A percentile compares a stretch with the other conserved stretches of the same genome.
phyloP scores from a whole-genome alignment of 2,113 vertebrate genomes.

The Suricata suricatta region DNA sequence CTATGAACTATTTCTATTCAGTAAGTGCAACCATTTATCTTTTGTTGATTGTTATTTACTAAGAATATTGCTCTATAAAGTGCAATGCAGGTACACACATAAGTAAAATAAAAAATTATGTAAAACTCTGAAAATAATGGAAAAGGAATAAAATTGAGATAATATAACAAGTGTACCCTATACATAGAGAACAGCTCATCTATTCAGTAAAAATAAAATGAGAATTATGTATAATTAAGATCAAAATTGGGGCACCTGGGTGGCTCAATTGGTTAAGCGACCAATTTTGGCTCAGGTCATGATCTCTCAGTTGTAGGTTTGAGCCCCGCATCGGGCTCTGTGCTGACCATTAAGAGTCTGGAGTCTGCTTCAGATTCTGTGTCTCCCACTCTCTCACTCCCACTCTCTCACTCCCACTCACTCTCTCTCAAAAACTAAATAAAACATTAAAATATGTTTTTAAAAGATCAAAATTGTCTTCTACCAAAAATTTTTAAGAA shows the following conservation, averaged over 20 bases:
- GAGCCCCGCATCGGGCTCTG: too few relatives aligned
- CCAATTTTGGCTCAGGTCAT: too few relatives aligned
- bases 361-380: too few relatives aligned
- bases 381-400: too few relatives aligned
- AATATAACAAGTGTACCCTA: neutral
- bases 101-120: slow-evolving; percentile 39
- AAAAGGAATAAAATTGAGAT: slow-evolving; percentile 37
- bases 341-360: too few relatives aligned
- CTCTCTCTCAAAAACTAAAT: too few relatives aligned
- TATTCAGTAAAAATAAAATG: slow-evolving; percentile 40
- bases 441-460: too few relatives aligned
- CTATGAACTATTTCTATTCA: slow-evolving; percentile 33
- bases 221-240: neutral
- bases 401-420: too few relatives aligned
- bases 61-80: slow-evolving; percentile 17
- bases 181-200: neutral
- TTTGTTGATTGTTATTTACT: neutral
- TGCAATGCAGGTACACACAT: neutral
- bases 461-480: neutral
- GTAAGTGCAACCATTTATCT: neutral
- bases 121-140: slow-evolving; percentile 41
- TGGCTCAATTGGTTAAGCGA: too few relatives aligned
- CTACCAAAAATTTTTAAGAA: slow-evolving; percentile 5
- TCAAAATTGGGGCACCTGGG: neutral
- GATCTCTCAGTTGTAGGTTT: too few relatives aligned